Evolutionary conservation across 2,113 vertebrate species (phyloP).

Genomic region (Gasterosteus nipponicus): DNA sequence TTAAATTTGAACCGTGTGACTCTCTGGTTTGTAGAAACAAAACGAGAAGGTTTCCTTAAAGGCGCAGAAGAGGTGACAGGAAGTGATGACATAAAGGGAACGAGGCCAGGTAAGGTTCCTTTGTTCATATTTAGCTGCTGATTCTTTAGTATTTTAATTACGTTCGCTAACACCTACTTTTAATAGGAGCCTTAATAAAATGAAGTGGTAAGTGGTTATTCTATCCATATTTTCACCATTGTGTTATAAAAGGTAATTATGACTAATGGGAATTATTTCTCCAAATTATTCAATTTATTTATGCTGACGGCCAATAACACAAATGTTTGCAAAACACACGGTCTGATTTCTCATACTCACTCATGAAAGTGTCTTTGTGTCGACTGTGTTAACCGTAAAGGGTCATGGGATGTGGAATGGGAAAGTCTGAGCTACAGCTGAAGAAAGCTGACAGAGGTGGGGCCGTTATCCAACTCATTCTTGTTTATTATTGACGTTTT

Average conservation of each 20-base stretch:
- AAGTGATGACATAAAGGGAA: slow-evolving; percentile 36
- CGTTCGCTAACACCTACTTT: background rate
- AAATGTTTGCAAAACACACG: slow-evolving; percentile 25
- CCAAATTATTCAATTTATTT: background rate
- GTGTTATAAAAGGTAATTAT: background rate
- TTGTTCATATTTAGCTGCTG: background rate
- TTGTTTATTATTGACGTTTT: background rate
- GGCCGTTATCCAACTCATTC: background rate
- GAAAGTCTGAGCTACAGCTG: slow-evolving; percentile 65
- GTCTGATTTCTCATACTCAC: slow-evolving; percentile 16
- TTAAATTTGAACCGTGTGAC: background rate
- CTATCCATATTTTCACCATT: background rate
- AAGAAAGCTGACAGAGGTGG: slow-evolving; percentile 75
- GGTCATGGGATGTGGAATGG: slow-evolving; percentile 81
- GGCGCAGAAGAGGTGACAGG: slow-evolving; percentile 13
- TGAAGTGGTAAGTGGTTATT: background rate
- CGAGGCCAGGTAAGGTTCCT: slow-evolving; percentile 56
- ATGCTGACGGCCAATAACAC: background rate
- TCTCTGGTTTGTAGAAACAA: background rate
- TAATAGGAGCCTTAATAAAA: background rate
- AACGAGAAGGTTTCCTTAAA: background rate
- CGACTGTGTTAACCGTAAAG: slow-evolving; percentile 47
- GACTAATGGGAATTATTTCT: background rate
- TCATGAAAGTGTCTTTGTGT: slow-evolving; percentile 32
- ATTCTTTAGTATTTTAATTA: background rate